Base-by-base conservation (phyloP, 2,888 invertebrate species). In the Petrolisthes cinctipes region DNA sequence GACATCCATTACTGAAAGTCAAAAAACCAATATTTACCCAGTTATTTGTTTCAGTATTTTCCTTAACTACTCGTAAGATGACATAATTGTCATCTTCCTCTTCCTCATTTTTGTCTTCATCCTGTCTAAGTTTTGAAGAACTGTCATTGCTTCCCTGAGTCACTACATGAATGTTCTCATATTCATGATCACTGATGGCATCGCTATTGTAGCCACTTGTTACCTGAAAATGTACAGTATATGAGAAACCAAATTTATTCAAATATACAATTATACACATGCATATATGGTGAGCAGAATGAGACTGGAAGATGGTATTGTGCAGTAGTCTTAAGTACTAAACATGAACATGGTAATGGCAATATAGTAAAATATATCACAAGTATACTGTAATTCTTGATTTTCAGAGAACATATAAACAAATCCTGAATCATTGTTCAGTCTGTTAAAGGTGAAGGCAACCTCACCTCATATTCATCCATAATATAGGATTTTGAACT, bases 131-230 rank as follows among this genome's bases (percentile, higher is more conserved):
- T 37, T 86, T 85, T 4, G 81, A 14, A 1, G 79, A 61, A 14
- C n/a, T 6, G 14, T 66, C 54, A 17, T 23, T 11, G 20, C 82
- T 80, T 53, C 81, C 66, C 61, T 83, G 75, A 73, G 80, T 84
- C 66, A 81, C n/a, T n/a, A 90, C 79, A 17, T 86, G 86, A 17
- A 89, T 73, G 73, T 89, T 89, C 68, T 90, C 90, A 61, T 90
- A 90, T 57, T 90, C 90, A 68, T 90, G 90, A 54, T 90, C 90
- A 75, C 90, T 90, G 56, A 90, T 82, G 73, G 90, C 86, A 71
- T 90, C 90, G 79, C 90, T 90, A 85, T 90, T 90, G 80, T 90
- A 90, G 14, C 90, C 90, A 68, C 90, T 90, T 11, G 90, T 90
- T 9, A 90, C 88, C 90, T 90, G 86, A n/a, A 81, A n/a, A 68